Base-by-base conservation (phyloP, 1,140 invertebrate genomes). In the Ptiloglossa arizonensis region DNA sequence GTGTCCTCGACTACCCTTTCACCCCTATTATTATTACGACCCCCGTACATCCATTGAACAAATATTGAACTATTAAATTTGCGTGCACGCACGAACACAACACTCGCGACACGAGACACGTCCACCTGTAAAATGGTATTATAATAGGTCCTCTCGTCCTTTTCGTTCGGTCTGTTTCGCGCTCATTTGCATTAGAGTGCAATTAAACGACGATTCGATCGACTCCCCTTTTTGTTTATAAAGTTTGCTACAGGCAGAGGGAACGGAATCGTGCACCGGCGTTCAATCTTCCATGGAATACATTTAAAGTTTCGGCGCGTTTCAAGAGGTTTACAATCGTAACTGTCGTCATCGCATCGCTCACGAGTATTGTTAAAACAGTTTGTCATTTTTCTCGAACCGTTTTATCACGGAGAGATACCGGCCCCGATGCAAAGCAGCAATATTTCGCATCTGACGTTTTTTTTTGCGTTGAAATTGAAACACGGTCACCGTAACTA, bases 211-310 rank as follows among this genome's bases (percentile, higher is more conserved):
- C 63, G 63, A 60, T 79, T 79, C 48, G 41, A 63, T 68, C 62
- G 48, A 24, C 19, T 27, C 0, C 35, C 9, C 9, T 41, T 71
- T 69, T 78, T 62, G 38, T 63, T 67, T 54, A 52, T 68, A 54
- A 29, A 75, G 32, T 59, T 64, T 4, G 22, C 27, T n/a, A 38
- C 19, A 5, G 9, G 22, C 15, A 5, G 3, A n/a, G 29, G 41
- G 56, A 52, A 46, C 15, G 46, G 38, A 35, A 22, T 29, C 24
- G 35, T 22, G 13, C 17, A 27, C 35, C 44, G 64, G 38, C 44
- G 35, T 72, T 83, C 72, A 73, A 73, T 62, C 62, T 68, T 68
- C 57, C 29, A 64, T 22, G 48, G 59, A 76, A 76, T 71, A 69
- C 73, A 32, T 78, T 63, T 27, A 57, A 82, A 81, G 48, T 72